Evolutionary conservation across 2,888 invertebrate genomes (phyloP).

Genomic region (Erynnis tages): DNA sequence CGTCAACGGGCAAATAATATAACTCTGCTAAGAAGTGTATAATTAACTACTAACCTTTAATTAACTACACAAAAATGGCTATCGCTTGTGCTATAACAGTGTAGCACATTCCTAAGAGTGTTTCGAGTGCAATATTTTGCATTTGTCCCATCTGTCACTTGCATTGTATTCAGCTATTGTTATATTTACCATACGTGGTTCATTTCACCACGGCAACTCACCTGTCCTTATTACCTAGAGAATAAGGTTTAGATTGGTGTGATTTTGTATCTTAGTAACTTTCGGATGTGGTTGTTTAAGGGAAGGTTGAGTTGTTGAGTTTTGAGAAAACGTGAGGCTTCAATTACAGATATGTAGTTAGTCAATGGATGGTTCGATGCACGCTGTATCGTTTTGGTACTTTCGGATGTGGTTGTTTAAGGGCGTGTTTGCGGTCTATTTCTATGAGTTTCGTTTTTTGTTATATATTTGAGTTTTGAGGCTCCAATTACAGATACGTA

Average conservation of each 20-base stretch:
- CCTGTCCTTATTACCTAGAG: background rate
- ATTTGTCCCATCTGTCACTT: conserved; percentile 21
- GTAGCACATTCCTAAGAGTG: background rate
- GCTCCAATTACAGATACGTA: conserved; percentile 17
- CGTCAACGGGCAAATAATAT: too few relatives aligned
- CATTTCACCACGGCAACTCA: background rate
- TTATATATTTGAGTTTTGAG: conserved; percentile 18
- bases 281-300: conserved; percentile 13
- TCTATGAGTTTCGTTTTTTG: conserved; percentile 24
- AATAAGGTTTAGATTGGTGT: background rate
- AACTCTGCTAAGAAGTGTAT: too few relatives aligned
- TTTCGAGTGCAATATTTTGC: background rate
- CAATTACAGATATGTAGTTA: conserved; percentile 13
- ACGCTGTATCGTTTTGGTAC: background rate
- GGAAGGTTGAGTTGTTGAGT: conserved; percentile 19
- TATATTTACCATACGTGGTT: background rate
- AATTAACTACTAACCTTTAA: too few relatives aligned
- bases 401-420: conserved; percentile 22
- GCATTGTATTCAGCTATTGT: conserved; percentile 2
- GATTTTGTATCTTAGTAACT: background rate
- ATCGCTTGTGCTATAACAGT: background rate
- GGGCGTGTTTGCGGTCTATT: conserved; percentile 19
- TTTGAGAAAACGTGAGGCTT: conserved; percentile 7
- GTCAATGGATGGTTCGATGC: background rate
- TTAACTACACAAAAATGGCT: background rate